Evolutionary conservation across 2,797 vertebrate genomes (phyloP).

Genomic region (Microcaecilia unicolor): DNA sequence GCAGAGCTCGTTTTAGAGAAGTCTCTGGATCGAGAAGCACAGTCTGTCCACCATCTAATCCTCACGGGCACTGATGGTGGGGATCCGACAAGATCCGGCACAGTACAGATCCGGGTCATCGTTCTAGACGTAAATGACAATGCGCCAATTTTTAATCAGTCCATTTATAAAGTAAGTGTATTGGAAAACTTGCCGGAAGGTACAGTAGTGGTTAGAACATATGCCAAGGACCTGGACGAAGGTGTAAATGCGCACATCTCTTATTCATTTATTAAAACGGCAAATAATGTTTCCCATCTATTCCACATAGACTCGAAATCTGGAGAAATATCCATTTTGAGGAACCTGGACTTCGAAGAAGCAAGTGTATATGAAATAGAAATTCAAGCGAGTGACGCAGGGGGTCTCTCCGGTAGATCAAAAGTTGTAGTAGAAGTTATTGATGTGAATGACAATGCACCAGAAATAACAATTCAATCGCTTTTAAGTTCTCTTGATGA

Average conservation of each 20-base stretch:
- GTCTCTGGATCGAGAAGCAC: constrained; percentile 24
- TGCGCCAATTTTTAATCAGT: constrained; percentile 16
- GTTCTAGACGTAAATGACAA: constrained; percentile 35
- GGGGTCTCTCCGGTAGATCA: constrained; percentile 42
- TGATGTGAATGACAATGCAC: constrained; percentile 32
- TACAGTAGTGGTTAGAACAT: constrained; percentile 17
- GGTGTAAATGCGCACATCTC: constrained; percentile 27
- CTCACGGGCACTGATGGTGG: constrained; percentile 28
- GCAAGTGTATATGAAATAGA: constrained; percentile 56
- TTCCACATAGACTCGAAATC: constrained; percentile 22
- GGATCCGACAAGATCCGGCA: constrained; percentile 3
- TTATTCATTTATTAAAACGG: constrained; percentile 26
- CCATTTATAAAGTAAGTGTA: constrained; percentile 22
- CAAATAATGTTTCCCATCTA: constrained; percentile 7
- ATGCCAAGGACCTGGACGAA: constrained; percentile 22
- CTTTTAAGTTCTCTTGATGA: constrained; percentile 56
- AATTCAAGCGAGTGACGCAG: constrained; percentile 64
- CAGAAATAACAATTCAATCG: constrained; percentile 65
- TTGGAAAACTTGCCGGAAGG: constrained; percentile 24
- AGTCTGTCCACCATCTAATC: constrained; percentile 13
- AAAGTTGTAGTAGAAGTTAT: constrained; percentile 31
- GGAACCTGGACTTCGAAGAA: constrained; percentile 50
- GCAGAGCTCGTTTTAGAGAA: constrained; percentile 27
- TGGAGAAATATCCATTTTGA: constrained; percentile 34
- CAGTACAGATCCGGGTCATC: constrained; percentile 21